Evolutionary conservation across 2,888 invertebrate genomes (phyloP).

Genomic region (Caenorhabditis japonica): DNA sequence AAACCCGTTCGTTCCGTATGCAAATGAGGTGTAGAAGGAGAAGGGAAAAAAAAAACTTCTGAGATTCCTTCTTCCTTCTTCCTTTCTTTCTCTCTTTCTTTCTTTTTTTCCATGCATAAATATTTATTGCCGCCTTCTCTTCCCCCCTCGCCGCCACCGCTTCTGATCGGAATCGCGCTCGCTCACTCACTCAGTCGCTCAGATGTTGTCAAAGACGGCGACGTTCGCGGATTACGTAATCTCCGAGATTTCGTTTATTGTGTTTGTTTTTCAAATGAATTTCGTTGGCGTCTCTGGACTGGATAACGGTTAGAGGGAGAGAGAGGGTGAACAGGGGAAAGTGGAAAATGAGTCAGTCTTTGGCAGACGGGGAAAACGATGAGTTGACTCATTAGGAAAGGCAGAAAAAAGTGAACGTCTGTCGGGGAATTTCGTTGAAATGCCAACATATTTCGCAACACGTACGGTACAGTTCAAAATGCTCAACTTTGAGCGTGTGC

Average conservation of each 20-base stretch:
- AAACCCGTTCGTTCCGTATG: conserved; percentile 51
- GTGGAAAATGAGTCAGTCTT: conserved; percentile 14
- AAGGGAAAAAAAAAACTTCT: conserved; percentile 27
- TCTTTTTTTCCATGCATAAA: too few species aligned
- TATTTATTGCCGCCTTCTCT: conserved; percentile 37
- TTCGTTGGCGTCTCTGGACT: too few species aligned
- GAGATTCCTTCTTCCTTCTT: too few species aligned
- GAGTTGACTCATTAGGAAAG: neutral
- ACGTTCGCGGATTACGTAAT: conserved; percentile 46
- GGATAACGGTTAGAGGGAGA: neutral
- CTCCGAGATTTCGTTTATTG: conserved; percentile 38
- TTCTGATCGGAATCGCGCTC: too few species aligned
- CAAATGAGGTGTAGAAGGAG: conserved; percentile 47
- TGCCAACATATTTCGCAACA: too few species aligned
- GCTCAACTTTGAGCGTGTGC: too few species aligned
- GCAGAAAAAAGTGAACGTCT: too few species aligned
- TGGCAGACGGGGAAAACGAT: neutral
- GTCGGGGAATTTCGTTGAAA: too few species aligned
- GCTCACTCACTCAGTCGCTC: too few species aligned
- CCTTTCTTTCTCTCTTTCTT: too few species aligned
- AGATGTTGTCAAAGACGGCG: neutral
- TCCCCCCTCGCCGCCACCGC: too few species aligned
- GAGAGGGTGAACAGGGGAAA: neutral
- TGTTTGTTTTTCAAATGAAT: conserved; percentile 52
- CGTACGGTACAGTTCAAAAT: too few species aligned